phyloP scores from a whole-genome alignment of 2,113 vertebrate species.

The Chiloscyllium plagiosum region DNA sequence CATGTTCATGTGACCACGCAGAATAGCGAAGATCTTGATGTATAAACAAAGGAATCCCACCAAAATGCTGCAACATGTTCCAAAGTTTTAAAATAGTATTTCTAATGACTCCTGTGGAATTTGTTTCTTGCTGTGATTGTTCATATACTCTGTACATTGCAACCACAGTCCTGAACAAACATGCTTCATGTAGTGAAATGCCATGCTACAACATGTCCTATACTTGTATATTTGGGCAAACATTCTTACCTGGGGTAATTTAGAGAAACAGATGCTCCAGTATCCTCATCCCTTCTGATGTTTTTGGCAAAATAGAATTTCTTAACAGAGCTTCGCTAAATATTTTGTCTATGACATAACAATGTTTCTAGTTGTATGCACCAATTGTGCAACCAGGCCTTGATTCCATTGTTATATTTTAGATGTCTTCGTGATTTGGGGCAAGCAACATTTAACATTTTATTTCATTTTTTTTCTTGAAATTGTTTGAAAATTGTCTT shows the following conservation, averaged over 20 bases:
- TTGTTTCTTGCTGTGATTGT: neutral
- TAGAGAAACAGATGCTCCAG: neutral
- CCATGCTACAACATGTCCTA: neutral
- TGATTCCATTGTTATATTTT: neutral
- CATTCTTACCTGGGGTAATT: neutral
- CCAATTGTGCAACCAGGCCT: neutral
- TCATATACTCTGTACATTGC: neutral
- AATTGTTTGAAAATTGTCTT: neutral
- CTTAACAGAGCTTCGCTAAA: neutral
- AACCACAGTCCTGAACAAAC: neutral
- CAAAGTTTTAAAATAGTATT: neutral
- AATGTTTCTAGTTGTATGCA: conserved; percentile 2
- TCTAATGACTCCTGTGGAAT: neutral
- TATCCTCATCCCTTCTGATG: neutral
- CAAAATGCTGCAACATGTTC: neutral
- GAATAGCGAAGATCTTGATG: neutral
- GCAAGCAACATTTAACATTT: neutral
- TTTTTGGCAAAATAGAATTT: conserved; percentile 1
- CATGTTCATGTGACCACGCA: neutral
- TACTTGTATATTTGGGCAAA: neutral
- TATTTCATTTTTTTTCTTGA: conserved; percentile 1
- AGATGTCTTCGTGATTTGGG: neutral
- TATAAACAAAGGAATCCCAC: neutral
- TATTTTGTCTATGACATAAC: neutral
- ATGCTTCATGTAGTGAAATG: conserved; percentile 3